phyloP scores from a whole-genome alignment of 2,113 vertebrate genomes.

The Neotragus moschatus region DNA sequence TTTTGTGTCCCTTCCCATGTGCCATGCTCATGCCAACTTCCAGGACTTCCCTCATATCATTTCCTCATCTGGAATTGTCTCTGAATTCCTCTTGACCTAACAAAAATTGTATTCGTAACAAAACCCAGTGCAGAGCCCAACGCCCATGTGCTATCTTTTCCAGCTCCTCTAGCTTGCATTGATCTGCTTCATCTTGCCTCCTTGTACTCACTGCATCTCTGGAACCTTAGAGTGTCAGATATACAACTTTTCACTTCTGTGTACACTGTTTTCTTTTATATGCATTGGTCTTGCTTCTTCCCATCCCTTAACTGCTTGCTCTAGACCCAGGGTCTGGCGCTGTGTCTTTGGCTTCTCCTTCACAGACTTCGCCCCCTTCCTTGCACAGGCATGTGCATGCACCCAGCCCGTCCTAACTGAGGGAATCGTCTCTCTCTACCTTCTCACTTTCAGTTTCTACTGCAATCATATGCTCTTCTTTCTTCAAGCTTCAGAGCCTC shows the following conservation, averaged over 20 bases:
- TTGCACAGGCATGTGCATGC: neutral
- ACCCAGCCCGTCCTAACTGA: neutral
- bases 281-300: neutral
- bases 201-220: neutral
- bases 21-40: neutral
- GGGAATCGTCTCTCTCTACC: neutral
- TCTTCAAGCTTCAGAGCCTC: neutral
- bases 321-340: neutral
- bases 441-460: neutral
- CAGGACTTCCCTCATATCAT: neutral
- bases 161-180: neutral
- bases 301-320: neutral
- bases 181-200: neutral
- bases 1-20: neutral
- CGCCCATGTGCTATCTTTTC: neutral
- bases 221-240: neutral
- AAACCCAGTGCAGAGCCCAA: neutral
- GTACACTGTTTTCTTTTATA: neutral
- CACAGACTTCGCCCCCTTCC: neutral
- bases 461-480: neutral
- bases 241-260: neutral
- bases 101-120: neutral
- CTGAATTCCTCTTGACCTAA: neutral
- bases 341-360: neutral
- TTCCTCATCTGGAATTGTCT: neutral